Percentiles rank a stretch among this genome's conserved stretches.
Evolutionary conservation across 2,888 invertebrate genomes (phyloP).

Genomic region (Gerris lacustris): DNA sequence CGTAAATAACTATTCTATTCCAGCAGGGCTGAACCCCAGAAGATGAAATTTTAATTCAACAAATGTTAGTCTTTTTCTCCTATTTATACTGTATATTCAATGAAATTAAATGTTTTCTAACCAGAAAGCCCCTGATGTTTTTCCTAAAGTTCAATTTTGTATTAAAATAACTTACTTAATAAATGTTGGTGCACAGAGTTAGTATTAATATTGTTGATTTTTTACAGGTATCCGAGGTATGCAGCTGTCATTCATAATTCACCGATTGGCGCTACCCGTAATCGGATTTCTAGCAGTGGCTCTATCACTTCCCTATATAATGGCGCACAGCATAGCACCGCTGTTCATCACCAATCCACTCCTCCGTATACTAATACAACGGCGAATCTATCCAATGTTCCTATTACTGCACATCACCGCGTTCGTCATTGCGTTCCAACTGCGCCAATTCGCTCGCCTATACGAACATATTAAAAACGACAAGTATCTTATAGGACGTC

Average conservation of each 20-base stretch:
- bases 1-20: too few species aligned
- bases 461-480: slow-evolving; percentile 99
- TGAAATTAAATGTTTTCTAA: too few species aligned
- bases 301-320: slow-evolving; percentile 83
- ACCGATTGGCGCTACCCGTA: slow-evolving; percentile 66
- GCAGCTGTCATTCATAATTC: slow-evolving; percentile 23
- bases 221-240: not conserved
- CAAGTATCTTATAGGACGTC: slow-evolving; percentile 92
- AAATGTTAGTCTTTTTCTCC: too few species aligned
- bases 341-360: slow-evolving; percentile 51
- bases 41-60: too few species aligned
- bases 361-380: slow-evolving; percentile 60
- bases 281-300: slow-evolving; percentile 45
- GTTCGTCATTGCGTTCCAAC: slow-evolving; percentile 45
- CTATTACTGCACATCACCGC: slow-evolving; percentile 59
- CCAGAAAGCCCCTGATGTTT: too few species aligned
- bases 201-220: too few species aligned
- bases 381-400: slow-evolving; percentile 81
- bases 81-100: too few species aligned
- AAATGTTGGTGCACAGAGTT: too few species aligned
- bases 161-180: too few species aligned
- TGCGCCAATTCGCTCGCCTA: slow-evolving; percentile 82
- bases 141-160: too few species aligned
- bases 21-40: too few species aligned
- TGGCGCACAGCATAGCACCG: slow-evolving; percentile 61